Evolutionary conservation across 2,888 invertebrate genomes (phyloP), one percentile per base, ranked within the genome.

Genomic region (Ophion ellenae): DNA sequence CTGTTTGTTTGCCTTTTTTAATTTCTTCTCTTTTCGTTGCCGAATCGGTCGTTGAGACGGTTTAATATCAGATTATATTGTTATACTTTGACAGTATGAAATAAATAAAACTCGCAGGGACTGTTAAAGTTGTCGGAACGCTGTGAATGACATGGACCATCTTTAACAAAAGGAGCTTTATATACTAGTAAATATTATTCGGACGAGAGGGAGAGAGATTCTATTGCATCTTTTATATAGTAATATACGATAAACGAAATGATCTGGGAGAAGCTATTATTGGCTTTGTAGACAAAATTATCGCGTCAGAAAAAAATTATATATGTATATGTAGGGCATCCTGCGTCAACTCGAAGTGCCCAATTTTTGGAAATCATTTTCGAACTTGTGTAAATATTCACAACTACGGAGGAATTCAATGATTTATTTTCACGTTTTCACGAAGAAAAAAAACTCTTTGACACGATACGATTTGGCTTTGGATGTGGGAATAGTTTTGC

Each of bases 111-210:
- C 87, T 87, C 87, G 90, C 91, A 89, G 88, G 91, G 90, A 90
- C 91, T 91, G 91, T 91, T 87, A 84, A 89, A 90, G 87, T 91
- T 90, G 89, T 89, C 90, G 90, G 89, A 89, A 90, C 85, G 91
- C 91, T 92, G 92, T 91, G 92, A 92, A 89, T 86, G 89, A 90
- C 88, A 91, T 90, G 92, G 91, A 92, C 92, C 92, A 92, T 89
- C 92, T 85, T 89, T 90, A 89, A 91, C 89, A 87, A 86, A 85
- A 81, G 47, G 79, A 84, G 77, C 63, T 67, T 81, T 81, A 77
- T 64, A 83, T 70, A 78, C 66, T 71, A 71, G 59, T 73, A 81
- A 79, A 80, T 61, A 85, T 66, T 81, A 81, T 81, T 70, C 84
- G 75, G 78, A 83, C 75, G 74, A 84, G 73, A 76, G 66, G 74